A percentile compares a stretch with the other conserved stretches of the same genome.
Conservation (phyloP, 2,113 vertebrate genomes). For the Psilopogon haemacephalus region DNA sequence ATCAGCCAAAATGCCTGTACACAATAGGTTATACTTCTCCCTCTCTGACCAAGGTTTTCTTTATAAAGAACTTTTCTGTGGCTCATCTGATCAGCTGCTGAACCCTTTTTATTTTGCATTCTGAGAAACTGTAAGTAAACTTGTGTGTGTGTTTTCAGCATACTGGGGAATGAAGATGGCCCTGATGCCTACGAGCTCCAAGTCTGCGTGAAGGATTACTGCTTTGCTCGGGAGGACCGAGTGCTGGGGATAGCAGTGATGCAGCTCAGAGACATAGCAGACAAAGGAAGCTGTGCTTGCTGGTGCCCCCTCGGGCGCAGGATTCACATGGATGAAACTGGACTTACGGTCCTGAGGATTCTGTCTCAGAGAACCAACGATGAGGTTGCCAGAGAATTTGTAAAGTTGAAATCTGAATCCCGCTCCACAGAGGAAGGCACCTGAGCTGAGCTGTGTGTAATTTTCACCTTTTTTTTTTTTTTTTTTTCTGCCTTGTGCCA, state of each 20-base stretch:
- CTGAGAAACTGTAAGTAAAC: background rate
- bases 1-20: background rate
- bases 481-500: slow-evolving; percentile 54
- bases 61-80: background rate
- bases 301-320: slow-evolving; percentile 91
- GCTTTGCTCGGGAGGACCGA: slow-evolving; percentile 93
- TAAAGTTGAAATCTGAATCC: slow-evolving; percentile 93
- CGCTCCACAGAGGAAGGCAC: slow-evolving; percentile 92
- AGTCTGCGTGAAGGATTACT: slow-evolving; percentile 97
- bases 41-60: background rate
- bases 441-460: slow-evolving; percentile 67
- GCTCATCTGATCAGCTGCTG: background rate
- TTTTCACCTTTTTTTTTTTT: background rate
- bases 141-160: slow-evolving; percentile 69
- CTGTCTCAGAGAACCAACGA: slow-evolving; percentile 97
- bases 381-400: slow-evolving; percentile 96
- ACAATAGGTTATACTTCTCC: background rate
- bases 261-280: slow-evolving; percentile 87
- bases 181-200: slow-evolving; percentile 96
- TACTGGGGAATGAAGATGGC: slow-evolving; percentile 90
- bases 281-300: slow-evolving; percentile 91
- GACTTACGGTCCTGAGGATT: slow-evolving; percentile 92
- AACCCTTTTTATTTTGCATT: background rate
- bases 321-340: slow-evolving; percentile 95
- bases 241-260: slow-evolving; percentile 90